Evolutionary conservation across 2,797 vertebrate species (phyloP).

Genomic region (Mallotus villosus): DNA sequence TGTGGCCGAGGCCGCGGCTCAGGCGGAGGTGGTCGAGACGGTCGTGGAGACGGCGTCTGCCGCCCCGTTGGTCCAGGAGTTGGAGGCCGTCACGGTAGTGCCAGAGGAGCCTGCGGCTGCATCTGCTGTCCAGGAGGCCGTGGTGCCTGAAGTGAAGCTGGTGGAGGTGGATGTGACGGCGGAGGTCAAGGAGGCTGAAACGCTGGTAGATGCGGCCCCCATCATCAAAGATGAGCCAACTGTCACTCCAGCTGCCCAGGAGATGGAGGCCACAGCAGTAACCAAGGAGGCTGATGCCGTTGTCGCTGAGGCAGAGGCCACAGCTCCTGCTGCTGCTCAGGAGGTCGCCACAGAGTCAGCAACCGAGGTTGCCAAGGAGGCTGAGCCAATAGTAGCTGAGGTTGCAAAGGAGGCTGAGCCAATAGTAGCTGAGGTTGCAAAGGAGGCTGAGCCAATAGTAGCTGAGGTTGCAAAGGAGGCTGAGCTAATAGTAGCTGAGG

Average conservation of each 20-base stretch:
- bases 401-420: constrained; percentile 4
- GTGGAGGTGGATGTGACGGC: constrained; percentile 20
- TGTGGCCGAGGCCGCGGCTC: background rate
- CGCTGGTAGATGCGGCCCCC: background rate
- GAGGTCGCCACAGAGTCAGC: background rate
- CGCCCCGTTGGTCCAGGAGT: constrained; percentile 5
- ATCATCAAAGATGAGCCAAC: background rate
- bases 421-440: background rate
- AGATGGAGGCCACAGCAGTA: constrained; percentile 9
- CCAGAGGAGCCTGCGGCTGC: background rate
- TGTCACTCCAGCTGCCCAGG: background rate
- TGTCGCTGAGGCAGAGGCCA: background rate
- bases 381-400: background rate
- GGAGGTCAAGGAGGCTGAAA: constrained; percentile 10
- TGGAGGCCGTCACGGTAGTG: background rate
- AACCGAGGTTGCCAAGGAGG: background rate
- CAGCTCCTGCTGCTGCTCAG: background rate
- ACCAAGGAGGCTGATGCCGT: constrained; percentile 15
- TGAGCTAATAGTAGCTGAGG: background rate
- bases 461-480: background rate
- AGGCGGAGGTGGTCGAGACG: background rate
- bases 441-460: background rate
- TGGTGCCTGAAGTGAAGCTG: background rate
- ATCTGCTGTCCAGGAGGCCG: background rate
- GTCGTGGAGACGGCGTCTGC: background rate